Evolutionary conservation across 1,140 invertebrate species (phyloP), one percentile per base, ranked within the genome.

Genomic region (Drosophila guanche): DNA sequence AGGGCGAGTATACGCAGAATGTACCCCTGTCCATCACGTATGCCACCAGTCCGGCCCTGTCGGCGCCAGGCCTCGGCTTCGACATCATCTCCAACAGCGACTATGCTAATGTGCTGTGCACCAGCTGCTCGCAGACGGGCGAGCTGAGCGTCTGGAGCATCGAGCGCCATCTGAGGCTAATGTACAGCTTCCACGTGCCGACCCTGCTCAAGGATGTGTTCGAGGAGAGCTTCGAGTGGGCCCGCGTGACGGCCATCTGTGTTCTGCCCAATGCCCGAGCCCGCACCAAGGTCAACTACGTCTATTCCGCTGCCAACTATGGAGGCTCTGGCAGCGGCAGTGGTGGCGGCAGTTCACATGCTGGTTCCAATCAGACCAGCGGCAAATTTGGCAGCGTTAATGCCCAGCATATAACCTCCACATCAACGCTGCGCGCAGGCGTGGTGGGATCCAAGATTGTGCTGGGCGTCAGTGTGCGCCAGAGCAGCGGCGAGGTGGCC

Each of bases 1-100:
- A 97, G 86, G 97, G 97, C 16, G 97, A 98, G 91, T 98, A 97
- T 78, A 99, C 97, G 8, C 97, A 98, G 92, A 99, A 99, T 92
- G 97, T 98, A 50, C 97, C 97, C n/a, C 93, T 98, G 40, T 95
- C 95, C 46, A 95, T 97, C 10, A 97, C 96, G 22, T 95, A 97
- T 90, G 97, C 97, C 10, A 97, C 97, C 41, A 95, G 95, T 76
- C 97, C 97, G 46, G 97, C 97, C 4, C 90, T 93, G 71, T 92
- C 89, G 69, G 93, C 91, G 62, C 92, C 89, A 0, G 89, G 81
- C 4, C 33, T 84, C 5, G 92, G 92, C 22, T 92, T 94, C 6
- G 90, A 92, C 41, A 83, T 94, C 5, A 93, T 94, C 23, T 94
- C 93, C 4, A 93, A 93, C 46, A 93, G 93, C 57, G 94, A 95